phyloP scores from a whole-genome alignment of 2,888 invertebrate genomes.

The Caenorhabditis imperialis region DNA sequence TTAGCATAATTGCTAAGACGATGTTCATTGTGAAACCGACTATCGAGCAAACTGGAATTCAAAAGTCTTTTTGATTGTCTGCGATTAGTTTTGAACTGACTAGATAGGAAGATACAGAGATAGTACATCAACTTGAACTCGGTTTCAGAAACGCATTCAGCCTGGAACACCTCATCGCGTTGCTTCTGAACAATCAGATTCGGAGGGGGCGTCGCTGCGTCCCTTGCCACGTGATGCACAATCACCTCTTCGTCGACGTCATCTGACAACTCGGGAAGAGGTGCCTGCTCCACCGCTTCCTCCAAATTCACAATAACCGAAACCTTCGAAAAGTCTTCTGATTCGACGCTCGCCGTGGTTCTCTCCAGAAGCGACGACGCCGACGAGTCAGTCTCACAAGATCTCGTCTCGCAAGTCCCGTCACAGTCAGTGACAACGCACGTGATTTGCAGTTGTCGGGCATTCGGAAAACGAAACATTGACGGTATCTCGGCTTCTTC shows the following conservation, averaged over 20 bases:
- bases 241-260: slow-evolving; percentile 11
- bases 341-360: slow-evolving; percentile 47
- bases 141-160: slow-evolving; percentile 43
- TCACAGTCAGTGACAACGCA: slow-evolving; percentile 56
- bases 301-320: slow-evolving; percentile 34
- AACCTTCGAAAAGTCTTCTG: slow-evolving; percentile 38
- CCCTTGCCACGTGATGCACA: slow-evolving; percentile 16
- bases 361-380: slow-evolving; percentile 47
- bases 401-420: slow-evolving; percentile 50
- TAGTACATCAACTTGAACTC: slow-evolving; percentile 57
- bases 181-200: slow-evolving; percentile 36
- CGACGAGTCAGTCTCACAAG: slow-evolving; percentile 36
- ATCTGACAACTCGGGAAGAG: background rate
- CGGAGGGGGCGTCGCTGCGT: slow-evolving; percentile 32
- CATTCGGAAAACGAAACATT: slow-evolving; percentile 61
- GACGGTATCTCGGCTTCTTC: slow-evolving; percentile 59
- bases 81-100: slow-evolving; percentile 15
- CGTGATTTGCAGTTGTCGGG: slow-evolving; percentile 38
- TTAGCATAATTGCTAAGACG: slow-evolving; percentile 38
- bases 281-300: background rate
- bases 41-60: slow-evolving; percentile 55
- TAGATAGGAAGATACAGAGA: slow-evolving; percentile 54
- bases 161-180: slow-evolving; percentile 11
- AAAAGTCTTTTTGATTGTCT: background rate
- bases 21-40: slow-evolving; percentile 62